Evolutionary conservation across 2,797 vertebrate genomes (phyloP).

Genomic region (Siniperca obscura): DNA sequence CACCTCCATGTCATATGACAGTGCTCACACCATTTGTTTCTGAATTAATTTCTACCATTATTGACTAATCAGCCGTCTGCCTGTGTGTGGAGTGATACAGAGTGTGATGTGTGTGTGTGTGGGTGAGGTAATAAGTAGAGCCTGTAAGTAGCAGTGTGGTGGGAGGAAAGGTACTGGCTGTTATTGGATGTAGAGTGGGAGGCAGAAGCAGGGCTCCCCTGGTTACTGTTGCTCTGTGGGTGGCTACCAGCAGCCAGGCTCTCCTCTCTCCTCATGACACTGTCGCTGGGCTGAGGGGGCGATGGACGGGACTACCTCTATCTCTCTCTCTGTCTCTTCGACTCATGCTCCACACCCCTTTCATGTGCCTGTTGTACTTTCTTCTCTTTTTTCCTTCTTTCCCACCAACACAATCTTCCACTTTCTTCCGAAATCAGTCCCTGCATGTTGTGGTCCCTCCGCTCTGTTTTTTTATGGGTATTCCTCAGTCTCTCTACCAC

Average conservation of each 20-base stretch:
- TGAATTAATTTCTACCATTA: slow-evolving; percentile 62
- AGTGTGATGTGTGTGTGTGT: slow-evolving; percentile 47
- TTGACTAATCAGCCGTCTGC: slow-evolving; percentile 75
- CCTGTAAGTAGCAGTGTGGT: slow-evolving; percentile 74
- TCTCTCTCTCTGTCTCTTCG: slow-evolving; percentile 49
- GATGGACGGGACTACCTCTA: slow-evolving; percentile 77
- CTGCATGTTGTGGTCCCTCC: slow-evolving; percentile 24
- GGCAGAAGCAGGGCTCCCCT: slow-evolving; percentile 82
- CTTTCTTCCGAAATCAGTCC: slow-evolving; percentile 36
- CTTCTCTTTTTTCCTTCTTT: slow-evolving; percentile 24
- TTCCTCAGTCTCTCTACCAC: slow-evolving; percentile 51
- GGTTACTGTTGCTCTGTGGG: slow-evolving; percentile 83
- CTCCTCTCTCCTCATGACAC: slow-evolving; percentile 75
- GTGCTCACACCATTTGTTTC: slow-evolving; percentile 58
- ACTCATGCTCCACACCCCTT: slow-evolving; percentile 48
- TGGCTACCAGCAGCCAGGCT: slow-evolving; percentile 74
- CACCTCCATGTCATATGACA: slow-evolving; percentile 58
- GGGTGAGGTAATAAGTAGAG: slow-evolving; percentile 78
- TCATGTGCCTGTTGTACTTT: slow-evolving; percentile 54
- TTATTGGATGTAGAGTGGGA: slow-evolving; percentile 80
- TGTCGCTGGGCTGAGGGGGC: slow-evolving; percentile 81
- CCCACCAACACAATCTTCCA: slow-evolving; percentile 58
- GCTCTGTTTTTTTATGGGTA: slow-evolving; percentile 48
- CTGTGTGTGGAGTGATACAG: slow-evolving; percentile 62
- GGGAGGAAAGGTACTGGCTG: slow-evolving; percentile 81